These are phyloP conservation scores for Leuciscus waleckii DNA, from an alignment of 2,797 vertebrate species.

Conservation along the genomic window DNA sequence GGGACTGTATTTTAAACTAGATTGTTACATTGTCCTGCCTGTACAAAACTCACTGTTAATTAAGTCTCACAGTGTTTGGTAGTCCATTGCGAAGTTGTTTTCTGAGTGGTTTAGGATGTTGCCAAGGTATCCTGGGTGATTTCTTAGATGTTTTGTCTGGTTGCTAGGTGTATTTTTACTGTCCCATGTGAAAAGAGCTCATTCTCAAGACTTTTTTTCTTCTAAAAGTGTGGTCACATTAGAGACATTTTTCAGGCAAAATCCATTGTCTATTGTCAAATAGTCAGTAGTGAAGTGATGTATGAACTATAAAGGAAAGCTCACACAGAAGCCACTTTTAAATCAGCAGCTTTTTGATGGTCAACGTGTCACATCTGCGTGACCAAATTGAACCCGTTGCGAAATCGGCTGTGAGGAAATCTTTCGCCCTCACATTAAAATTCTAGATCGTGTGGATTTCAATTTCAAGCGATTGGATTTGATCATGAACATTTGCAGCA, in stretches of 20 bases:
- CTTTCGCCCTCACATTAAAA: not conserved
- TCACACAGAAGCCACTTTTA: not conserved
- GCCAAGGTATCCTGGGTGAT: constrained; percentile 1
- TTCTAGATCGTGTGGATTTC: not conserved
- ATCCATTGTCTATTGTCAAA: not conserved
- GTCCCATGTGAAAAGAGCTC: not conserved
- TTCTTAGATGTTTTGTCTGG: not conserved
- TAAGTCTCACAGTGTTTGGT: not conserved
- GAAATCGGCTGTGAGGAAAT: not conserved
- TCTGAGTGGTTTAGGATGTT: not conserved
- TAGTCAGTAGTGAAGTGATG: not conserved
- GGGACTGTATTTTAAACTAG: not conserved
- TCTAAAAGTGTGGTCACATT: not conserved
- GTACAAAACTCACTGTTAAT: not conserved
- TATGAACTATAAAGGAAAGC: too few species aligned
- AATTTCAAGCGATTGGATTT: not conserved
- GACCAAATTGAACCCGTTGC: not conserved
- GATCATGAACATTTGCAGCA: not conserved
- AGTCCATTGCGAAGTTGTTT: constrained; percentile 7
- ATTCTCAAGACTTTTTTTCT: not conserved
- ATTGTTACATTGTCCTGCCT: constrained; percentile 4
- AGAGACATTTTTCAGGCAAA: not conserved
- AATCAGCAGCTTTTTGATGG: not conserved
- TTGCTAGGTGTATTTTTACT: constrained; percentile 3
- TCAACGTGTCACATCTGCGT: not conserved